phyloP scores from a whole-genome alignment of 2,888 invertebrate species.

The Epistrophella euchroma region DNA sequence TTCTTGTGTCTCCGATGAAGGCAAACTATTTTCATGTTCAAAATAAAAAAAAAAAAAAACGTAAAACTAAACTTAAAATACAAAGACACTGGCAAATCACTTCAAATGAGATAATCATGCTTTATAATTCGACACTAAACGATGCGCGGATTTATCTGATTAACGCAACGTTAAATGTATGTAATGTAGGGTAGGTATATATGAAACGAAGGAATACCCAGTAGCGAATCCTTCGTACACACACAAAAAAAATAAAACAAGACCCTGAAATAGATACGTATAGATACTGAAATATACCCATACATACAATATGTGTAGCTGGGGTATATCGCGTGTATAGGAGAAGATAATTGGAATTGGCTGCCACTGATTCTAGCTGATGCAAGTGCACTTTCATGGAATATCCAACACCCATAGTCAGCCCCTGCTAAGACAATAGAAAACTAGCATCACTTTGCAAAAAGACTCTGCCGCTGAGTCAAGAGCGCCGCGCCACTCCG shows the following conservation, averaged over 20 bases:
- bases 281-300: not conserved
- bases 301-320: not conserved
- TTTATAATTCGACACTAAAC: slow-evolving; percentile 75
- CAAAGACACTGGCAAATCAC: slow-evolving; percentile 52
- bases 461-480: not conserved
- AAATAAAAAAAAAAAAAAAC: not conserved
- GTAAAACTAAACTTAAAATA: slow-evolving; percentile 20
- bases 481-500: not conserved
- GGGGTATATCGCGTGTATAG: slow-evolving; percentile 23
- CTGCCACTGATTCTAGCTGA: slow-evolving; percentile 34
- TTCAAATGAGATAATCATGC: slow-evolving; percentile 71
- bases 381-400: slow-evolving; percentile 47
- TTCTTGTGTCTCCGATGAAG: slow-evolving; percentile 11
- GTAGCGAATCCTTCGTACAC: slow-evolving; percentile 46
- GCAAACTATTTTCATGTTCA: slow-evolving; percentile 50
- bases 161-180: slow-evolving; percentile 54
- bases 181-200: no score
- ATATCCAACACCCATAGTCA: slow-evolving; percentile 29
- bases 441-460: slow-evolving; percentile 43
- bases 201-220: slow-evolving; percentile 32
- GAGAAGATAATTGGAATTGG: slow-evolving; percentile 69
- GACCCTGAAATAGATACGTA: slow-evolving; percentile 55
- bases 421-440: slow-evolving; percentile 60
- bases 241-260: slow-evolving; percentile 7
- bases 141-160: slow-evolving; percentile 72